These are phyloP conservation scores for Leucoraja erinaceus DNA, from an alignment of 2,113 vertebrate species.

Conservation along the genomic window DNA sequence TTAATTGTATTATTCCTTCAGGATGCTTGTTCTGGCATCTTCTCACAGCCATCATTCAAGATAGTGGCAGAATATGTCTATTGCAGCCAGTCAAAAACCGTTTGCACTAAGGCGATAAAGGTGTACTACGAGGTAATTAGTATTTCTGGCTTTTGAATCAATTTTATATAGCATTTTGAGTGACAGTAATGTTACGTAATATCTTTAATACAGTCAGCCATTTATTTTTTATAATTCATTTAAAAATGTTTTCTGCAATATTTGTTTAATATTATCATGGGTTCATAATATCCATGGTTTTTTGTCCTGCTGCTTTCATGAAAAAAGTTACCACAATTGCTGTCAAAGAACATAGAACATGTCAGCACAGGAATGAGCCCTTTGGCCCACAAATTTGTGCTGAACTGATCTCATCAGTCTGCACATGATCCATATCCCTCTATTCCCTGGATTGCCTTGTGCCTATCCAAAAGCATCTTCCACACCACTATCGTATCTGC, in stretches of 20 bases:
- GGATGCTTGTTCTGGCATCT: constrained; percentile 56
- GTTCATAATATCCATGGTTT: too few species aligned
- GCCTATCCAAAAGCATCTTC: too few species aligned
- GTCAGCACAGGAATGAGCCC: too few species aligned
- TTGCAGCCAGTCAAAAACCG: constrained; percentile 60
- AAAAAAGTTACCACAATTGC: too few species aligned
- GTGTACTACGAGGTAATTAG: constrained; percentile 54
- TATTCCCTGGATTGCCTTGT: too few species aligned
- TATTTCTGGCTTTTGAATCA: neutral
- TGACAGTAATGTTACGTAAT: neutral
- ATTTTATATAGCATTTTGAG: neutral
- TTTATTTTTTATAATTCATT: neutral
- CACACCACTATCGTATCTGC: too few species aligned
- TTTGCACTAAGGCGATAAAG: constrained; percentile 61
- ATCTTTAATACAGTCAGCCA: neutral
- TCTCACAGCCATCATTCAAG: constrained; percentile 55
- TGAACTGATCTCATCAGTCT: too few species aligned
- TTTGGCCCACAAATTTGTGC: too few species aligned
- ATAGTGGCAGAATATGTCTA: constrained; percentile 66
- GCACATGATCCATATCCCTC: too few species aligned
- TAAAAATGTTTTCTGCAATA: neutral
- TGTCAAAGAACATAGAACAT: too few species aligned
- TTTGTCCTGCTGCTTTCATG: too few species aligned
- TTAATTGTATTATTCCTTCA: constrained; percentile 43
- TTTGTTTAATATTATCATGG: too few species aligned